Evolutionary conservation across 2,113 vertebrate species (phyloP).

Genomic region (Notechis scutatus): DNA sequence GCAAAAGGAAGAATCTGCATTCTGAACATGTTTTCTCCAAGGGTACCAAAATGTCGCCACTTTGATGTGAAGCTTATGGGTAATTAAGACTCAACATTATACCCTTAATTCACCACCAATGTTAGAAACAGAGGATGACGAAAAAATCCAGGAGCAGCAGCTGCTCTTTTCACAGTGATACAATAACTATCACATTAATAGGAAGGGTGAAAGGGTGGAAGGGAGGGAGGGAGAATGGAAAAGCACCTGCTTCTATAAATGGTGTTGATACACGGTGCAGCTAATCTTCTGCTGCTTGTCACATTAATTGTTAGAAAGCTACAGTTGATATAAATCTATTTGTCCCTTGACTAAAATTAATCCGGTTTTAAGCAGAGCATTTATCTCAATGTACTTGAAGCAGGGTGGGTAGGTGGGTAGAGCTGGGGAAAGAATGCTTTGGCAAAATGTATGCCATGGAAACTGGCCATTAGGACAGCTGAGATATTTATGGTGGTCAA

Average conservation of each 20-base stretch:
- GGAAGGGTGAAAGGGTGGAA: constrained; percentile 36
- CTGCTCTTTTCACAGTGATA: constrained; percentile 74
- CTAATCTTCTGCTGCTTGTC: constrained; percentile 64
- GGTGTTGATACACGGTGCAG: constrained; percentile 40
- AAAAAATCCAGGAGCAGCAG: constrained; percentile 68
- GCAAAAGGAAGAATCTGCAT: constrained; percentile 39
- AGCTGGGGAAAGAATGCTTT: constrained; percentile 40
- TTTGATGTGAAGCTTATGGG: constrained; percentile 26
- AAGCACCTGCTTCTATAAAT: constrained; percentile 74
- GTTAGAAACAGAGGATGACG: constrained; percentile 60
- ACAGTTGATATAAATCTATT: constrained; percentile 63
- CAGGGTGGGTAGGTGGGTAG: constrained; percentile 16
- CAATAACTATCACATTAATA: constrained; percentile 69
- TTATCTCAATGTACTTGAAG: constrained; percentile 52
- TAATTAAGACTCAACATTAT: constrained; percentile 59
- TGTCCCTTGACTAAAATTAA: constrained; percentile 67
- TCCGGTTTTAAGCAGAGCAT: constrained; percentile 56
- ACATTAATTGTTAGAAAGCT: constrained; percentile 56
- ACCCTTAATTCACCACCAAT: constrained; percentile 47
- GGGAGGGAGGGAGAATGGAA: background rate
- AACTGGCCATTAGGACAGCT: background rate
- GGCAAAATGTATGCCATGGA: constrained; percentile 39
- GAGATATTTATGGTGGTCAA: background rate
- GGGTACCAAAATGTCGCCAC: constrained; percentile 52
- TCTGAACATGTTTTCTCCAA: constrained; percentile 43